Percentiles rank a stretch among this genome's conserved stretches.
Conservation (phyloP, 1,140 invertebrate genomes). For the Mesaphorura yosii region DNA sequence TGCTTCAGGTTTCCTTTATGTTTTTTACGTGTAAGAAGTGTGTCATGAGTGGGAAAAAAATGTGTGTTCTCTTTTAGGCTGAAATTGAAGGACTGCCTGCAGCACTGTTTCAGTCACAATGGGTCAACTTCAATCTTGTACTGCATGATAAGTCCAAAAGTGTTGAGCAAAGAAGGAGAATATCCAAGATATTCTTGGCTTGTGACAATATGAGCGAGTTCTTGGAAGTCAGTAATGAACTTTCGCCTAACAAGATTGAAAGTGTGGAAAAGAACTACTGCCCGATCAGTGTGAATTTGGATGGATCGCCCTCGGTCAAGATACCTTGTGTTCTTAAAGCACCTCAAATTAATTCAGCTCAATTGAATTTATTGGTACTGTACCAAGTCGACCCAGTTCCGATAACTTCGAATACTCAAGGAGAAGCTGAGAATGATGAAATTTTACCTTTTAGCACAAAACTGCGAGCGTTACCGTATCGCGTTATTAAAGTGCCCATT, state of each 20-base stretch:
- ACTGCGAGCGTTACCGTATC: conserved; percentile 1
- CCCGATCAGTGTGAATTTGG: not conserved
- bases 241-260: not conserved
- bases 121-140: conserved; percentile 14
- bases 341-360: conserved; percentile 16
- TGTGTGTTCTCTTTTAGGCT: conserved; percentile 13
- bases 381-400: conserved; percentile 10
- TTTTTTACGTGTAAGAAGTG: conserved; percentile 1
- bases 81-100: conserved; percentile 16
- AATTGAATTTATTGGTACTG: conserved; percentile 21
- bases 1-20: conserved; percentile 57
- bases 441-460: not conserved
- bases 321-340: conserved; percentile 25
- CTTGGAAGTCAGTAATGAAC: conserved; percentile 10
- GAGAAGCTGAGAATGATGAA: too few relatives aligned
- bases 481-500: conserved; percentile 21
- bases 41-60: conserved; percentile 11
- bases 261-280: conserved; percentile 5
- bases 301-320: not conserved
- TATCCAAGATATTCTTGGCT: conserved; percentile 16
- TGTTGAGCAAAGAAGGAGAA: conserved; percentile 1
- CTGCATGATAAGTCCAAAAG: conserved; percentile 12
- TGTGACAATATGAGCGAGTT: conserved; percentile 15
- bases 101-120: conserved; percentile 19
- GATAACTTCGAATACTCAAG: conserved; percentile 6